Conservation (phyloP, 2,113 vertebrate genomes). For the Daphoenositta chrysoptera region DNA sequence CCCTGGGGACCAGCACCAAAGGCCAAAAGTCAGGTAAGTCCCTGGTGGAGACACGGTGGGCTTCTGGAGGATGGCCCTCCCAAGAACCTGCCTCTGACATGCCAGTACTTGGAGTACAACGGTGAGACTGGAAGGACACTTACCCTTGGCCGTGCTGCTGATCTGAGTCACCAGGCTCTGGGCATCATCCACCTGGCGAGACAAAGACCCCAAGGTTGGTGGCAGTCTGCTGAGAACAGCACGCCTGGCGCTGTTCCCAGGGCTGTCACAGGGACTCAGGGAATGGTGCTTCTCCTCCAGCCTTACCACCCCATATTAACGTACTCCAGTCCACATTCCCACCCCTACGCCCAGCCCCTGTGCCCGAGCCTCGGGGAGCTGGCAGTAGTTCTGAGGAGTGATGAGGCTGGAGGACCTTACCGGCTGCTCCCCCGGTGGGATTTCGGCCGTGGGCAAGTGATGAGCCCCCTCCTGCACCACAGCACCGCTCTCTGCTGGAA, state of each 20-base stretch:
- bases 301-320: neutral
- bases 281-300: neutral
- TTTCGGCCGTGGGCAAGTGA: rapidly evolving
- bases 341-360: neutral
- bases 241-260: neutral
- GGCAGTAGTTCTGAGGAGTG: rapidly evolving
- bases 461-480: neutral
- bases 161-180: conserved; percentile 29
- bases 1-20: neutral
- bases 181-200: conserved; percentile 16
- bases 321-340: rapidly evolving
- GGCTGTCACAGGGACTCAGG: neutral
- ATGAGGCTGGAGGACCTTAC: neutral
- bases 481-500: neutral
- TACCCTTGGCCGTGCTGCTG: neutral
- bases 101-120: neutral
- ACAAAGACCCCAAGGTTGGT: neutral
- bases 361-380: rapidly evolving
- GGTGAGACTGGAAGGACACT: neutral
- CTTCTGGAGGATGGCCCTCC: neutral
- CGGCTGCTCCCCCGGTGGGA: neutral
- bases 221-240: neutral
- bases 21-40: too few relatives aligned
- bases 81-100: neutral
- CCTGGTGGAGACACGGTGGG: neutral